A percentile compares a stretch with the other conserved stretches of the same genome.
Conservation (phyloP, 2,888 invertebrate species). For the Clepsis dumicolana region DNA sequence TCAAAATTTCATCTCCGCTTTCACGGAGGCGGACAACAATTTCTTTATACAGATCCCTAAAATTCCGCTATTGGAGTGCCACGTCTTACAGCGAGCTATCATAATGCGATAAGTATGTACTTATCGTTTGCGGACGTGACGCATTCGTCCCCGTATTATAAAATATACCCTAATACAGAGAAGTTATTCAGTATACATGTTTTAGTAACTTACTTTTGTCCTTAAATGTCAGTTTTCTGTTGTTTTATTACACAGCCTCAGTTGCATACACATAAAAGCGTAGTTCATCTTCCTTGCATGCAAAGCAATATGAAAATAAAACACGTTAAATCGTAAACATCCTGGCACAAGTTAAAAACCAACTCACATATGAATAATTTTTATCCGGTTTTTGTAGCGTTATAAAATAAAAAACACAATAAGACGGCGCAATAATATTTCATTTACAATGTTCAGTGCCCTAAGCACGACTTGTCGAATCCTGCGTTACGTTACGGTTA, state of each 20-base stretch:
- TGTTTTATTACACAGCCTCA: not conserved
- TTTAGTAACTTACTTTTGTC: no score
- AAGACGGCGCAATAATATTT: conserved; percentile 30
- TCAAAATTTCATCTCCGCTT: conserved; percentile 6
- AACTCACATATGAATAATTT: conserved; percentile 22
- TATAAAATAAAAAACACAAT: conserved; percentile 33
- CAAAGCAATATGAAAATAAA: not conserved
- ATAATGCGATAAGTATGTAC: conserved; percentile 23
- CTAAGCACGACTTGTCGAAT: no score
- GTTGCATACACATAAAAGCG: not conserved
- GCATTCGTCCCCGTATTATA: not conserved
- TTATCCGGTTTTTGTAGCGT: conserved; percentile 18
- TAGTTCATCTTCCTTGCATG: not conserved
- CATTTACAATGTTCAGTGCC: conserved; percentile 23
- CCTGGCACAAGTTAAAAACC: not conserved
- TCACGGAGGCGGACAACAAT: not conserved
- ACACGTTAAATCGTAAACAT: not conserved
- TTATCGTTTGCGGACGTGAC: conserved; percentile 22
- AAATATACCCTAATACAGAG: not conserved
- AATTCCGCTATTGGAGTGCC: conserved; percentile 5
- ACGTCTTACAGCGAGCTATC: conserved; percentile 21
- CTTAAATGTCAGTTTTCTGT: not conserved
- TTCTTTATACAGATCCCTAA: conserved; percentile 19
- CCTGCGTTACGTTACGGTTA: no score
- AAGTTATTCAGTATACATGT: no score